Evolutionary conservation across 2,113 vertebrate genomes (phyloP).

Genomic region (Cyanoderma ruficeps): DNA sequence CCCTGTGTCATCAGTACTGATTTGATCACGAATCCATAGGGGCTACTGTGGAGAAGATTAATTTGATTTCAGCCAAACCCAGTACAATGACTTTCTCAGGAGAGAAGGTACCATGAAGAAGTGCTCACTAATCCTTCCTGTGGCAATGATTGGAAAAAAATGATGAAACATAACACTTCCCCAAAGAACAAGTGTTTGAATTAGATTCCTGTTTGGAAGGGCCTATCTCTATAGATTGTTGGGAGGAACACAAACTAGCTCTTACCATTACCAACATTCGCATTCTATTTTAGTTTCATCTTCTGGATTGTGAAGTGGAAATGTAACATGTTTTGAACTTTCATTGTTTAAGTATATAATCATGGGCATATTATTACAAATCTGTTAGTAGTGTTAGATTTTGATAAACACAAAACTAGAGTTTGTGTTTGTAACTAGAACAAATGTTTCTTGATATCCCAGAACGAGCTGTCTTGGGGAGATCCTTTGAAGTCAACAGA

Average conservation of each 20-base stretch:
- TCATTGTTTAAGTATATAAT: not conserved
- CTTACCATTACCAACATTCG: not conserved
- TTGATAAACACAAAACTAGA: not conserved
- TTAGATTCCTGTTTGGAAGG: not conserved
- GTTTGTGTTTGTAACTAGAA: not conserved
- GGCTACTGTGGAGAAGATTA: not conserved
- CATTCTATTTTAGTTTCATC: not conserved
- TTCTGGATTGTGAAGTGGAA: not conserved
- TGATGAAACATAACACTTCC: not conserved
- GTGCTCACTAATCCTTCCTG: not conserved
- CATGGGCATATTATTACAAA: not conserved
- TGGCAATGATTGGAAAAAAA: not conserved
- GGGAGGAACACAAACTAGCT: not conserved
- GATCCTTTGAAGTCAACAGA: not conserved
- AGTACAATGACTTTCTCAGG: not conserved
- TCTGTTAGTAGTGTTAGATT: not conserved
- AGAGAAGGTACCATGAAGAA: not conserved
- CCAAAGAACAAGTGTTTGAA: not conserved
- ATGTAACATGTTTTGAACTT: not conserved
- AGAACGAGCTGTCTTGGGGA: not conserved
- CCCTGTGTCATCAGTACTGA: fast-evolving
- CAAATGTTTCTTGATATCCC: not conserved
- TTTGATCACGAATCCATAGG: not conserved
- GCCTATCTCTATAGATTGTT: not conserved
- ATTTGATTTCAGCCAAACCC: not conserved